phyloP scores from a whole-genome alignment of 2,113 vertebrate genomes.

The Pagrus major region DNA sequence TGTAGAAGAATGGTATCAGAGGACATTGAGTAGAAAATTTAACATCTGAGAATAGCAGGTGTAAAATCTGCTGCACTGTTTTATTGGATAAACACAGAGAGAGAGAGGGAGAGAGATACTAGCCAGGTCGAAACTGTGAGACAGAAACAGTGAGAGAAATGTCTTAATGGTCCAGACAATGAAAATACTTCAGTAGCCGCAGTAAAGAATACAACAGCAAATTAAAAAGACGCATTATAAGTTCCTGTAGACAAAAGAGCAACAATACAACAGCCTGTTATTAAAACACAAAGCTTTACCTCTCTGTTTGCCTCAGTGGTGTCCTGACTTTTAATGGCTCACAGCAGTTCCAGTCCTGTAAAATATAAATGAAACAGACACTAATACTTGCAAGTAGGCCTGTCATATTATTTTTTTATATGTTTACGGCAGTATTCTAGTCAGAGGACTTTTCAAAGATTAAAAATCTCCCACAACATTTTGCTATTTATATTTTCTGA shows the following conservation, averaged over 20 bases:
- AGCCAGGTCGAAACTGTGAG: neutral
- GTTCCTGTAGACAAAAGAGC: neutral
- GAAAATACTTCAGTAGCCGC: neutral
- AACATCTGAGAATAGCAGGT: neutral
- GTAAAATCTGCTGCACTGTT: neutral
- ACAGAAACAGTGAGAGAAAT: neutral
- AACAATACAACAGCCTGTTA: neutral
- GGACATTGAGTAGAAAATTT: slow-evolving; percentile 8
- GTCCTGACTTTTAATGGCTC: slow-evolving; percentile 1
- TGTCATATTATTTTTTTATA: slow-evolving; percentile 7
- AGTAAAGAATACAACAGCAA: neutral
- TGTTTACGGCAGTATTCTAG: neutral
- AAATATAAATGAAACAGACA: neutral
- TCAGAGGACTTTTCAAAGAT: neutral
- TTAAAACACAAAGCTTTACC: slow-evolving; percentile 22
- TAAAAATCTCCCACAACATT: slow-evolving; percentile 9
- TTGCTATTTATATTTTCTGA: slow-evolving; percentile 5
- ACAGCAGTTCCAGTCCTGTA: neutral
- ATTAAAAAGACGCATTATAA: slow-evolving; percentile 11
- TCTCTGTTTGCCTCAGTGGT: neutral
- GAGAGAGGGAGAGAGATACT: neutral
- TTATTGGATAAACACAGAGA: neutral
- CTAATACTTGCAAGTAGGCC: neutral
- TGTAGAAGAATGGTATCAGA: slow-evolving; percentile 11
- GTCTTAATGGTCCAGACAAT: neutral